Percentiles rank a stretch among this genome's conserved stretches.
Conservation (phyloP, 30 jellyfish, hydroid and myxozoan species). For the Chrysaora quinquecirrha region DNA sequence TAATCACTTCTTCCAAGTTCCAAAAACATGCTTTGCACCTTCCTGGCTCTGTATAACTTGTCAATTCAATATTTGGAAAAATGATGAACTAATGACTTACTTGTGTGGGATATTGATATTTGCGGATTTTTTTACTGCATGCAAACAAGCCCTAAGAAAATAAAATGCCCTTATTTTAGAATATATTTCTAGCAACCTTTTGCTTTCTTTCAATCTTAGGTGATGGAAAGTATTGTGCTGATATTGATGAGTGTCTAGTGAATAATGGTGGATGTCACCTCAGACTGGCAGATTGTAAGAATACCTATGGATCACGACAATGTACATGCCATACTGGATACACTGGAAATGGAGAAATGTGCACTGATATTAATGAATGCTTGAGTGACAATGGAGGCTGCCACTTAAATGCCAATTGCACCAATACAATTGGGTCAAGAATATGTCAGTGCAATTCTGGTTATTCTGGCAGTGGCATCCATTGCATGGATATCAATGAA, state of each 20-base stretch:
- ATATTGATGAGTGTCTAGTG: conserved; percentile 55
- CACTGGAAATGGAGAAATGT: conserved; percentile 58
- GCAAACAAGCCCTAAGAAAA: too few relatives aligned
- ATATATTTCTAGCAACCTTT: too few relatives aligned
- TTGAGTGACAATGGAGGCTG: conserved; percentile 35
- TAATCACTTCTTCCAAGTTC: too few relatives aligned
- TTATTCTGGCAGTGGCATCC: conserved; percentile 50
- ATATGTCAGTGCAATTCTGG: conserved; percentile 63
- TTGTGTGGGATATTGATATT: too few relatives aligned
- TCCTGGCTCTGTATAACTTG: too few relatives aligned
- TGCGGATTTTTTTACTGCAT: too few relatives aligned
- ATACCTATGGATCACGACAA: conserved; percentile 53
- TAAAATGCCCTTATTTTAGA: too few relatives aligned
- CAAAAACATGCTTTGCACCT: too few relatives aligned
- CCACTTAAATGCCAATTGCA: conserved; percentile 48
- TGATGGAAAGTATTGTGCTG: conserved; percentile 39
- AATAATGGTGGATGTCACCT: conserved; percentile 36
- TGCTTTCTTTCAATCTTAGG: too few relatives aligned
- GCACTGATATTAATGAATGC: conserved; percentile 76
- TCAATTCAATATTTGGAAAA: too few relatives aligned
- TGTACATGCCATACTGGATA: conserved; percentile 63
- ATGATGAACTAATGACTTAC: too few relatives aligned
- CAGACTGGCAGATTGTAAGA: conserved; percentile 44
- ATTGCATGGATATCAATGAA: conserved; percentile 48
- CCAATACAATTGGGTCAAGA: conserved; percentile 48